These are phyloP conservation scores for Lepilemur septentrionalis DNA, from an alignment of 2,797 vertebrate genomes.

Conservation along the genomic window DNA sequence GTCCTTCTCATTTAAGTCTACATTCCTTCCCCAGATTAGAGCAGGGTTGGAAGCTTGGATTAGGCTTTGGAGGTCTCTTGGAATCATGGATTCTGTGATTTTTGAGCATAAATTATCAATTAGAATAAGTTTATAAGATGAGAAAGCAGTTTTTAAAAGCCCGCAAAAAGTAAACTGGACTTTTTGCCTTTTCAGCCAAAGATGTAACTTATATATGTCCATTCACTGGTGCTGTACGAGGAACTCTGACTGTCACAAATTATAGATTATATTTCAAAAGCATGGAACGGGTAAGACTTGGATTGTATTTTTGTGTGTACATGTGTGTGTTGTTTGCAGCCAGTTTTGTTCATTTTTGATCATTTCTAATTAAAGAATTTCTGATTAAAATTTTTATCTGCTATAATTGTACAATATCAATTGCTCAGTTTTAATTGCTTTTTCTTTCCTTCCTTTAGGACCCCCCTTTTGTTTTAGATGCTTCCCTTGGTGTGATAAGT, in stretches of 20 bases:
- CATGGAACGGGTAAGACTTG: conserved; percentile 92
- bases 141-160: conserved; percentile 2
- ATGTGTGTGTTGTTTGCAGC: conserved; percentile 11
- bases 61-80: not conserved
- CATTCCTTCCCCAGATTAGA: not conserved
- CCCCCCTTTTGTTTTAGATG: conserved; percentile 93
- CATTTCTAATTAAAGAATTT: conserved; percentile 23
- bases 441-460: conserved; percentile 86
- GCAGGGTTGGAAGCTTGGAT: not conserved
- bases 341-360: conserved; percentile 36
- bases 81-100: not conserved
- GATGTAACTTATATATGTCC: conserved; percentile 98
- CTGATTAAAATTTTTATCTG: conserved; percentile 5
- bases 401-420: not conserved
- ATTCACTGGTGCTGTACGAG: conserved; percentile 94
- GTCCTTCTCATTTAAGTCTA: not conserved
- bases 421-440: conserved; percentile 73
- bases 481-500: conserved; percentile 96
- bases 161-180: conserved; percentile 33
- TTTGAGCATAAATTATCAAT: conserved; percentile 4
- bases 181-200: conserved; percentile 87
- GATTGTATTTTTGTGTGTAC: not conserved
- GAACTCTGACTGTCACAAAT: conserved; percentile 94
- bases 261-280: conserved; percentile 98
- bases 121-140: conserved; percentile 3